These are phyloP conservation scores for Ormia ochracea DNA, from an alignment of 2,888 invertebrate species.

Conservation along the genomic window DNA sequence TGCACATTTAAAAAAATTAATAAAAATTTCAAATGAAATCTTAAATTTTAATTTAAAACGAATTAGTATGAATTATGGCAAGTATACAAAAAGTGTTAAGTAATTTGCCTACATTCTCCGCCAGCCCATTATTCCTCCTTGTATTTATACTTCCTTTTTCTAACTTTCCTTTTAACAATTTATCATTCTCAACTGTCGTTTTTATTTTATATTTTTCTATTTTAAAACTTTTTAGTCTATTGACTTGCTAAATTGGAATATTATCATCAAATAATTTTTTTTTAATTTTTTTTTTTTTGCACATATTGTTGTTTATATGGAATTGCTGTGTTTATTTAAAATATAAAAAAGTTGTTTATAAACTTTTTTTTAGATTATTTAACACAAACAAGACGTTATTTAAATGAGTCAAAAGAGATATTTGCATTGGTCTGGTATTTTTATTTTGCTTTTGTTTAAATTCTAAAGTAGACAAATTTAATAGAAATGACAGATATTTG, in stretches of 20 bases:
- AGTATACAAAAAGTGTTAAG: too few species aligned
- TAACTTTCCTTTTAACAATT: not conserved
- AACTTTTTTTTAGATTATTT: not conserved
- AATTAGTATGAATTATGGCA: too few species aligned
- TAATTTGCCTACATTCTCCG: not conserved
- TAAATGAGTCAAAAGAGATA: not conserved
- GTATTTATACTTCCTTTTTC: not conserved
- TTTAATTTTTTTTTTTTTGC: not conserved
- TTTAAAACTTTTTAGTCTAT: conserved; percentile 1
- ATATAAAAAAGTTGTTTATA: not conserved
- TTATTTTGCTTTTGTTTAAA: not conserved
- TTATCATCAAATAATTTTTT: not conserved
- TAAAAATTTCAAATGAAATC: too few species aligned
- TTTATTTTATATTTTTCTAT: not conserved
- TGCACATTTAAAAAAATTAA: too few species aligned
- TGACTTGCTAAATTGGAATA: not conserved
- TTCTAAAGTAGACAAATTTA: not conserved
- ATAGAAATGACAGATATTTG: too few species aligned
- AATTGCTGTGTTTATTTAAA: not conserved
- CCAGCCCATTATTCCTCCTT: not conserved
- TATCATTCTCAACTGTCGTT: not conserved
- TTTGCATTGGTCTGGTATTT: not conserved
- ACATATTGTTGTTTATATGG: not conserved
- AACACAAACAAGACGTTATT: not conserved
- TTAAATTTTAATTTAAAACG: too few species aligned